Evolutionary conservation across 92 coral and sea anemone genomes (phyloP).

Genomic region (Diadumene lineata): DNA sequence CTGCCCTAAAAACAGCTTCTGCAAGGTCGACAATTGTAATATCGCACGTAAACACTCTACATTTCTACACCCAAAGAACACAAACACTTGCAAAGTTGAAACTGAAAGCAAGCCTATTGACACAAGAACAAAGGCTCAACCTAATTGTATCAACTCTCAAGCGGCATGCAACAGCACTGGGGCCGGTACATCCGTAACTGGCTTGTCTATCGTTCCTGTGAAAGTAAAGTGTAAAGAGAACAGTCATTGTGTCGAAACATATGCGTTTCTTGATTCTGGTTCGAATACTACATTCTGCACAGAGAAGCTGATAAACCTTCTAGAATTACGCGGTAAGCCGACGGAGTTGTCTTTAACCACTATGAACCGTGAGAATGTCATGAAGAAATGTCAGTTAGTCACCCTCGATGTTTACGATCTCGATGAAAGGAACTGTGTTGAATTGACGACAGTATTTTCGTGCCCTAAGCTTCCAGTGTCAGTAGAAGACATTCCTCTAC

Average conservation of each 20-base stretch:
- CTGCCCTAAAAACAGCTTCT: constrained; percentile 58
- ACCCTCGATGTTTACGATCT: constrained; percentile 49
- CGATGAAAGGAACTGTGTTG: constrained; percentile 31
- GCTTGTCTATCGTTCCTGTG: constrained; percentile 31
- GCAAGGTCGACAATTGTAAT: constrained; percentile 53
- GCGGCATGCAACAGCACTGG: constrained; percentile 21
- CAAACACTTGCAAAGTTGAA: not conserved
- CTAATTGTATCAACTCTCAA: constrained; percentile 7
- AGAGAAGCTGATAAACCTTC: constrained; percentile 41
- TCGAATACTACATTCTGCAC: constrained; percentile 65
- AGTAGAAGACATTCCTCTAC: constrained; percentile 31
- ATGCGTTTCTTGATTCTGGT: constrained; percentile 52
- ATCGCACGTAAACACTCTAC: not conserved
- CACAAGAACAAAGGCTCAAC: not conserved
- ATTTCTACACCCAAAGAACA: constrained; percentile 9
- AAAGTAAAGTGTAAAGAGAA: constrained; percentile 17
- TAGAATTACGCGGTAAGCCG: constrained; percentile 35
- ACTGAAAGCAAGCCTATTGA: not conserved
- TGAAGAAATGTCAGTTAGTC: constrained; percentile 29
- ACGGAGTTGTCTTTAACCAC: constrained; percentile 39
- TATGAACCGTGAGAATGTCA: constrained; percentile 50
- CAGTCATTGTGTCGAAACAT: constrained; percentile 24
- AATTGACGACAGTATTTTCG: constrained; percentile 44
- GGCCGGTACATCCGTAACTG: constrained; percentile 22
- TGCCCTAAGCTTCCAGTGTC: constrained; percentile 47